Evolutionary conservation across 1,140 invertebrate genomes (phyloP).

Genomic region (Carposina sasakii): DNA sequence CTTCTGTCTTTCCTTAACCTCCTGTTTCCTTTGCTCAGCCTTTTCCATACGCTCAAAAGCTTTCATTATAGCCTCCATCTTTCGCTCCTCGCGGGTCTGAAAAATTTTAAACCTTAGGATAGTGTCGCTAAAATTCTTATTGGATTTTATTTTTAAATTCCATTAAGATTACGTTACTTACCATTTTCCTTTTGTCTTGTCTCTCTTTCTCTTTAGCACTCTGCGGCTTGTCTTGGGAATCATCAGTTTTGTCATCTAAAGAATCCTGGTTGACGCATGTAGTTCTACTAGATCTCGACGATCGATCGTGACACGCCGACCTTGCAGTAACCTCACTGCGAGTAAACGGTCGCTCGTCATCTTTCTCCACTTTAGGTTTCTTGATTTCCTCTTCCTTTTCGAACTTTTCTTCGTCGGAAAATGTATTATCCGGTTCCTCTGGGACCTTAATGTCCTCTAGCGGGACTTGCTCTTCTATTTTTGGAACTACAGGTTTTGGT

Average conservation of each 20-base stretch:
- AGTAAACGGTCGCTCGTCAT: constrained; percentile 42
- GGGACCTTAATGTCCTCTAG: not conserved
- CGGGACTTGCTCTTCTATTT: constrained; percentile 21
- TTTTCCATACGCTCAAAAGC: constrained; percentile 91
- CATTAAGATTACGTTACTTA: constrained; percentile 31
- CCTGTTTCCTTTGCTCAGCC: constrained; percentile 83
- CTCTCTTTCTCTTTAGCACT: constrained; percentile 50
- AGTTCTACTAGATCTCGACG: constrained; percentile 55
- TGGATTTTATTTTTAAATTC: too few relatives aligned
- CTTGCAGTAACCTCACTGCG: constrained; percentile 52
- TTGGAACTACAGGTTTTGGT: constrained; percentile 13
- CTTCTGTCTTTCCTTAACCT: constrained; percentile 73
- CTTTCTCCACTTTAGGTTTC: constrained; percentile 33
- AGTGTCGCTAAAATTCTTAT: not conserved
- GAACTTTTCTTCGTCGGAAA: constrained; percentile 36
- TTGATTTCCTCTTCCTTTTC: constrained; percentile 30
- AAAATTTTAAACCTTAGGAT: constrained; percentile 29
- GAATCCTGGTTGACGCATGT: constrained; percentile 56
- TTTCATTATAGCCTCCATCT: constrained; percentile 96
- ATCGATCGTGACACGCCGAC: constrained; percentile 60
- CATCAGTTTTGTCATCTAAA: constrained; percentile 57
- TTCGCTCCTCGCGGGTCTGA: constrained; percentile 93
- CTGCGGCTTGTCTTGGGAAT: constrained; percentile 75
- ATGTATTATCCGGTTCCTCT: constrained; percentile 21
- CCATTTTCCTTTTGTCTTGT: constrained; percentile 72